These are phyloP conservation scores for Nestor notabilis DNA, from an alignment of 2,113 vertebrate species.

Conservation along the genomic window DNA sequence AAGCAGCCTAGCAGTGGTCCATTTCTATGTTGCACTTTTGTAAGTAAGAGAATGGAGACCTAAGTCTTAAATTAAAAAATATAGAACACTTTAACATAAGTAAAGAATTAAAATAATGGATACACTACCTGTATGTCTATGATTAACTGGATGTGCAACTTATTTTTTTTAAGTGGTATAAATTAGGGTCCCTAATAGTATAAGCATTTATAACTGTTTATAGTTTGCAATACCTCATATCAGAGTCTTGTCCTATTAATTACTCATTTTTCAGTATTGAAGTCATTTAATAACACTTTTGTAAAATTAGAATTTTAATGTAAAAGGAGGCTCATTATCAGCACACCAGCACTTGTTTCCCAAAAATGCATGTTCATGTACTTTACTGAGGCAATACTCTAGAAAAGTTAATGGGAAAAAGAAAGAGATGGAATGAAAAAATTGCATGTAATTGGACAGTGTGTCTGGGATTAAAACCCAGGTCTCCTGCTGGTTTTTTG, in stretches of 20 bases:
- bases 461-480: background rate
- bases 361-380: background rate
- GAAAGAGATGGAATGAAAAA: background rate
- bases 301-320: slow-evolving; percentile 30
- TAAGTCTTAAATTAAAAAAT: background rate
- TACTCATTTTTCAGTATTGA: background rate
- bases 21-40: slow-evolving; percentile 31
- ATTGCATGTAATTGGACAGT: background rate
- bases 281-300: slow-evolving; percentile 17
- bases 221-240: background rate
- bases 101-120: slow-evolving; percentile 61
- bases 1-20: background rate
- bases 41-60: slow-evolving; percentile 59
- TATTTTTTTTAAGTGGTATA: slow-evolving; percentile 38
- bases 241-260: background rate
- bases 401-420: background rate
- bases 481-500: background rate
- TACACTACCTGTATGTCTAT: slow-evolving; percentile 24
- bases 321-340: background rate
- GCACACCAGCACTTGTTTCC: background rate
- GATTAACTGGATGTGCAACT: slow-evolving; percentile 37
- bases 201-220: slow-evolving; percentile 2
- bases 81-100: background rate
- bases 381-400: background rate
- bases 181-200: slow-evolving; percentile 10